phyloP scores from a whole-genome alignment of 2,113 vertebrate species.

The Xerus inauris region DNA sequence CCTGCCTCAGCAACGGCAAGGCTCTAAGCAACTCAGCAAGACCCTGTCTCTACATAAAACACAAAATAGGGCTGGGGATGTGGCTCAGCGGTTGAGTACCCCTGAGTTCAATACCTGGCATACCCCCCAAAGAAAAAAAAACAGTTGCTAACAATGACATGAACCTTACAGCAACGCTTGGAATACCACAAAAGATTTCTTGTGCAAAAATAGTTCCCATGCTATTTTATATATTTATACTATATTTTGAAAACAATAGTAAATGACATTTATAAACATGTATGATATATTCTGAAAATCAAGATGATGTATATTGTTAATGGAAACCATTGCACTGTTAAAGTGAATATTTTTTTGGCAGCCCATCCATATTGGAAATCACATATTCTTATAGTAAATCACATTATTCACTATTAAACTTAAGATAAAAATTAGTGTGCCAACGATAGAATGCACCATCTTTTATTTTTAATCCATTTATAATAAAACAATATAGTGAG shows the following conservation, averaged over 20 bases:
- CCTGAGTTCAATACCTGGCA: too few relatives aligned
- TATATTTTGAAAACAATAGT: constrained; percentile 15
- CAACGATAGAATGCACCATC: background rate
- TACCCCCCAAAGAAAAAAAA: too few relatives aligned
- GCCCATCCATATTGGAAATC: background rate
- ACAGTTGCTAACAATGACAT: background rate
- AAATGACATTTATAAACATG: background rate
- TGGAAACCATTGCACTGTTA: background rate
- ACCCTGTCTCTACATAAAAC: too few relatives aligned
- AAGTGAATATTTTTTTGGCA: background rate
- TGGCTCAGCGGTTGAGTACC: too few relatives aligned
- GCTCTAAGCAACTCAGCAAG: too few relatives aligned
- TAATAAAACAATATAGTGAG: background rate
- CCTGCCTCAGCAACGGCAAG: too few relatives aligned
- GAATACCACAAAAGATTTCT: background rate
- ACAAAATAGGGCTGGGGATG: too few relatives aligned
- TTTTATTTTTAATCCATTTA: constrained; percentile 48
- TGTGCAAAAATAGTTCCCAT: background rate
- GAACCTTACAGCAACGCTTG: background rate
- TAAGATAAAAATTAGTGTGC: background rate
- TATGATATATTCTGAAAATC: background rate
- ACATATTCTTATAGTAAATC: background rate
- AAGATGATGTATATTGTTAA: background rate
- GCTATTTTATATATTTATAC: background rate
- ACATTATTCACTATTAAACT: background rate